Evolutionary conservation across 2,888 invertebrate species (phyloP).

Genomic region (Ophonus ardosiacus): DNA sequence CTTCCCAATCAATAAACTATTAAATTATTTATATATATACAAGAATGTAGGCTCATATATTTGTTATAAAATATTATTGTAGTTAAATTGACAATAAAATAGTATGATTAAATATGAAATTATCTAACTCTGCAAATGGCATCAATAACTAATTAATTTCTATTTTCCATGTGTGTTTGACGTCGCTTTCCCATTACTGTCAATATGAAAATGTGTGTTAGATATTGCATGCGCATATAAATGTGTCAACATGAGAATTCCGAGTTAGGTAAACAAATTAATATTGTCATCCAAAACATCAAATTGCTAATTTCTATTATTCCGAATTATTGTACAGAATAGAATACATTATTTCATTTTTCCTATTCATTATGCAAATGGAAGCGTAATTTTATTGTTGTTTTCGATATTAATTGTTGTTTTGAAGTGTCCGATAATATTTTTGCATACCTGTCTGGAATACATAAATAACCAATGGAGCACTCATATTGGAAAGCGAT

Average conservation of each 20-base stretch:
- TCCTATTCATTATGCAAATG: neutral
- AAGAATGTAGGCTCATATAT: neutral
- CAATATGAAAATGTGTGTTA: constrained; percentile 8
- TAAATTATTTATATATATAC: neutral
- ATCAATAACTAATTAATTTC: constrained; percentile 3
- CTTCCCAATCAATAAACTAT: neutral
- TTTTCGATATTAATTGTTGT: neutral
- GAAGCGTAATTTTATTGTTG: neutral
- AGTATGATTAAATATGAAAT: neutral
- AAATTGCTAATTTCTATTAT: neutral
- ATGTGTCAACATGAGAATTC: constrained; percentile 2
- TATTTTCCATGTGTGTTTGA: constrained; percentile 10
- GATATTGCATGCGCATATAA: neutral
- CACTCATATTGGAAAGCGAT: no score
- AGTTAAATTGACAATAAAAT: neutral
- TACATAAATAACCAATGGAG: neutral
- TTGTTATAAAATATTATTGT: neutral
- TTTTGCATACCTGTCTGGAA: neutral
- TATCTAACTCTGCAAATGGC: neutral
- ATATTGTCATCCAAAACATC: constrained; percentile 25
- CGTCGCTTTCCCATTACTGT: neutral
- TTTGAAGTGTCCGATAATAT: neutral
- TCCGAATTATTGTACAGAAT: neutral
- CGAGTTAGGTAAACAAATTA: constrained; percentile 15
- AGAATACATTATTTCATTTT: neutral